Evolutionary conservation across 1,140 invertebrate genomes (phyloP).

Genomic region (Pentalonia nigronervosa): DNA sequence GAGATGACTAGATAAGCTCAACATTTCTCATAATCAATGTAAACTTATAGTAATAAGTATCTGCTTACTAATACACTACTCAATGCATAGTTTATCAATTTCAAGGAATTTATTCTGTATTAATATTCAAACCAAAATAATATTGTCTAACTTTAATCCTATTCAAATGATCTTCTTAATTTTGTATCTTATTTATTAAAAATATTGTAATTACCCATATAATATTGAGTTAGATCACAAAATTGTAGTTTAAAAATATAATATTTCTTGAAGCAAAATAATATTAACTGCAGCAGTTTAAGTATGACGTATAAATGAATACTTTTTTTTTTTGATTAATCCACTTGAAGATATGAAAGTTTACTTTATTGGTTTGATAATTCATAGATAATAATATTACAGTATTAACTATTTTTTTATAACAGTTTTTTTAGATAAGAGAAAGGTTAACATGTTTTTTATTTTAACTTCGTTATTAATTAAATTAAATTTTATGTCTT

Average conservation of each 20-base stretch:
- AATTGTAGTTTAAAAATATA: neutral
- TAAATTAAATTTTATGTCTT: neutral
- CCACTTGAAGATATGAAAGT: neutral
- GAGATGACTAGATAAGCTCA: neutral
- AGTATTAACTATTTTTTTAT: neutral
- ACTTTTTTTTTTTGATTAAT: neutral
- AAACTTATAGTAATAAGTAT: neutral
- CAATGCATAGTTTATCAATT: neutral
- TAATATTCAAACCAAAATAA: neutral
- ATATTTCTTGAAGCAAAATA: neutral
- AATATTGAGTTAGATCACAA: neutral
- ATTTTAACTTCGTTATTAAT: slow-evolving; percentile 12
- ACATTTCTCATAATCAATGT: neutral
- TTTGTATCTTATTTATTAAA: neutral
- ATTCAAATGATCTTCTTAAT: neutral
- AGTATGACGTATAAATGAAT: neutral
- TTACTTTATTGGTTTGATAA: neutral
- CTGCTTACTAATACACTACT: neutral
- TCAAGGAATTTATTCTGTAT: neutral
- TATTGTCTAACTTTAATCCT: neutral
- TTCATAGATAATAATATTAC: neutral
- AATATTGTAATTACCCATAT: neutral
- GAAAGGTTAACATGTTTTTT: slow-evolving; percentile 9
- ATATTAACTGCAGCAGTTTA: neutral
- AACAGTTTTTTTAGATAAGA: neutral